Evolutionary conservation across 64 coral and sea anemone genomes (phyloP).

Genomic region (Trachythela sp.): DNA sequence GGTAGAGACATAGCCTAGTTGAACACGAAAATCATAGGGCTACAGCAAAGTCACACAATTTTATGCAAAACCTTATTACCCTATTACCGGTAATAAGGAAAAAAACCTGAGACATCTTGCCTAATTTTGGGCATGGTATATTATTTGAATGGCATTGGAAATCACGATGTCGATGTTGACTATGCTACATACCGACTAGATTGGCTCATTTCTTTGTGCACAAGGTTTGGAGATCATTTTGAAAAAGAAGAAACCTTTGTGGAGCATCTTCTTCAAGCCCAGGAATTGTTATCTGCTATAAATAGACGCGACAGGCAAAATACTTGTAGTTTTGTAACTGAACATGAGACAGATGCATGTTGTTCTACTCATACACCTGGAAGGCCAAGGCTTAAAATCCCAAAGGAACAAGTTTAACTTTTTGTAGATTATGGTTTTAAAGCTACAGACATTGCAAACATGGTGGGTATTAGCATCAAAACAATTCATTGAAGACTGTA

Average conservation of each 20-base stretch:
- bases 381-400: constrained; percentile 46
- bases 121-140: too few relatives aligned
- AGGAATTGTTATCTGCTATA: neutral
- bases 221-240: constrained; percentile 25
- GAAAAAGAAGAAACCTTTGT: neutral
- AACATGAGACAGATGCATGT: neutral
- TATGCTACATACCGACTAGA: constrained; percentile 26
- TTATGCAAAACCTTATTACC: too few relatives aligned
- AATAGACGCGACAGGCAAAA: neutral
- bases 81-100: too few relatives aligned
- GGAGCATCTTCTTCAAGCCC: too few relatives aligned
- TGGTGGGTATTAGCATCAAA: constrained; percentile 30
- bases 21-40: too few relatives aligned
- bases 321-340: neutral
- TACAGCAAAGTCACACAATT: too few relatives aligned
- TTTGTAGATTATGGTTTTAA: constrained; percentile 48
- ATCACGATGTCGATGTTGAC: constrained; percentile 21
- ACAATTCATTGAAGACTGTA: constrained; percentile 42
- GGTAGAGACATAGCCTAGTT: too few relatives aligned
- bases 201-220: constrained; percentile 27
- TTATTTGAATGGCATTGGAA: neutral
- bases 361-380: constrained; percentile 2
- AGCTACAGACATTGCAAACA: constrained; percentile 48
- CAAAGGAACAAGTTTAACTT: constrained; percentile 37
- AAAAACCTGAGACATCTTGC: too few relatives aligned